phyloP scores from a whole-genome alignment of 2,888 invertebrate genomes.

The Scaptodrosophila latifasciaeformis region DNA sequence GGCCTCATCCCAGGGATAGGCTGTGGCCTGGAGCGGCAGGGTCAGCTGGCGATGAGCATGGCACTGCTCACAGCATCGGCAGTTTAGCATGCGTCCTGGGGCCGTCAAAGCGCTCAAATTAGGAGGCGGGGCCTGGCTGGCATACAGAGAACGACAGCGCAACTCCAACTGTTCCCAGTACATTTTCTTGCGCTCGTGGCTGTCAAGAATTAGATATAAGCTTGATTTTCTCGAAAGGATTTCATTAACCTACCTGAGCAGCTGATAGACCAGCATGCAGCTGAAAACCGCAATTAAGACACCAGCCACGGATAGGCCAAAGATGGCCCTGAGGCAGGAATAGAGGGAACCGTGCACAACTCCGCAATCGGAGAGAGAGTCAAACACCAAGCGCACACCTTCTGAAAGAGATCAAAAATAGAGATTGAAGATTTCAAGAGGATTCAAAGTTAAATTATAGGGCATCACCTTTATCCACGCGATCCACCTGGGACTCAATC shows the following conservation, averaged over 20 bases:
- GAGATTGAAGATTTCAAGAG: background rate
- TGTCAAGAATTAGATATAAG: no score
- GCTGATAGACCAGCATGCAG: slow-evolving; percentile 93
- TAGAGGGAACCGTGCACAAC: slow-evolving; percentile 93
- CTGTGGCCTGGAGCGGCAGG: slow-evolving; percentile 76
- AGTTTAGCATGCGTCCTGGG: slow-evolving; percentile 70
- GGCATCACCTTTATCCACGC: slow-evolving; percentile 71
- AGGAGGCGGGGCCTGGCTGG: slow-evolving; percentile 73
- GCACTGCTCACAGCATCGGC: slow-evolving; percentile 84
- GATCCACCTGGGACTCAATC: slow-evolving; percentile 80
- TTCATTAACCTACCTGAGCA: slow-evolving; percentile 79
- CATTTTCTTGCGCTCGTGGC: slow-evolving; percentile 95
- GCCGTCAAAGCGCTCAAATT: slow-evolving; percentile 71
- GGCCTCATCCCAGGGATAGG: slow-evolving; percentile 79
- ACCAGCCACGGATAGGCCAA: slow-evolving; percentile 92
- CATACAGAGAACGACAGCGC: slow-evolving; percentile 86
- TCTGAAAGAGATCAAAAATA: slow-evolving; percentile 44
- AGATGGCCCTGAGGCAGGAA: slow-evolving; percentile 90
- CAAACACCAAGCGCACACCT: slow-evolving; percentile 88
- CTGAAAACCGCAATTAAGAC: slow-evolving; percentile 93
- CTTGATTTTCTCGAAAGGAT: no score
- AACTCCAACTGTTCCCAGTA: slow-evolving; percentile 95
- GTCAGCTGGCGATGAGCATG: slow-evolving; percentile 77
- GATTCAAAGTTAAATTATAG: background rate
- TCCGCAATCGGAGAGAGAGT: slow-evolving; percentile 90